phyloP scores from a whole-genome alignment of 2,113 vertebrate genomes.

The Carassius carassius region DNA sequence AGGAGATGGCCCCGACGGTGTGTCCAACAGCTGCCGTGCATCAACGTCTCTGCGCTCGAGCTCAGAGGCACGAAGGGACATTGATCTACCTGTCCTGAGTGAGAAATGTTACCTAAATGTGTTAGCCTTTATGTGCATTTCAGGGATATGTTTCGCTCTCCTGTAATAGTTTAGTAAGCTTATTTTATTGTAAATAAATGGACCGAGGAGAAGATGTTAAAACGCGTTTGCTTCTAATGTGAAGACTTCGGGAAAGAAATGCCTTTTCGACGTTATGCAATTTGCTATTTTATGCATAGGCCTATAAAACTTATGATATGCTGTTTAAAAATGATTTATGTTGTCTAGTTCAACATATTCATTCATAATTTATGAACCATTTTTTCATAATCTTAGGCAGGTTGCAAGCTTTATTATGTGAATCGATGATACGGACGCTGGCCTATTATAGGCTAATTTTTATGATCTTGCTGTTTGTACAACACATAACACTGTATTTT shows the following conservation, averaged over 20 bases:
- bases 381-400: not conserved
- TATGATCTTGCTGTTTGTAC: not conserved
- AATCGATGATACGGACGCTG: not conserved
- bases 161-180: not conserved
- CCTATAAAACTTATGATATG: not conserved
- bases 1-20: constrained; percentile 29
- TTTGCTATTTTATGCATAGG: not conserved
- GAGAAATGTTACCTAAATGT: not conserved
- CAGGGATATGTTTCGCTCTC: not conserved
- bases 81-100: constrained; percentile 6
- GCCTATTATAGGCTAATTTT: not conserved
- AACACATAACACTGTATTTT: not conserved
- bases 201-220: not conserved
- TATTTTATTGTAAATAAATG: not conserved
- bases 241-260: not conserved
- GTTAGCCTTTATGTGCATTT: too few relatives aligned
- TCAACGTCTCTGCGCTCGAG: not conserved
- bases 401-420: not conserved
- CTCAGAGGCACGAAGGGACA: not conserved
- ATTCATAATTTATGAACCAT: not conserved
- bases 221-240: not conserved
- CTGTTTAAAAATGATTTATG: not conserved
- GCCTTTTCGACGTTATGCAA: not conserved
- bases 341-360: not conserved
- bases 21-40: not conserved